These are phyloP conservation scores for Lacanobia oleracea DNA, from an alignment of 2,888 invertebrate species.

Conservation along the genomic window DNA sequence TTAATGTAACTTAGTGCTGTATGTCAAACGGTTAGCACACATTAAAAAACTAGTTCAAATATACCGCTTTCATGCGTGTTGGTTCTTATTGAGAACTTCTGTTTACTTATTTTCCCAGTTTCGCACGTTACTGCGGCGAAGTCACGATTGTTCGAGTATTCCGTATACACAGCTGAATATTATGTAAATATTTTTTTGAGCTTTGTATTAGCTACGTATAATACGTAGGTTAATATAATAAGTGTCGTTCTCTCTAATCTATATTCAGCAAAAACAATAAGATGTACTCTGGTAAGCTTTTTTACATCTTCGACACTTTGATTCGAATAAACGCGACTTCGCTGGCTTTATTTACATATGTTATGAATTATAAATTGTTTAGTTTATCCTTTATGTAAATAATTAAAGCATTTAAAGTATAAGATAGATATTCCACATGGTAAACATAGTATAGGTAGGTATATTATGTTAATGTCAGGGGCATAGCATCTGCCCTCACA, in stretches of 20 bases:
- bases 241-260: conserved; percentile 31
- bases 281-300: conserved; percentile 5
- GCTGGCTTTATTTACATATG: conserved; percentile 38
- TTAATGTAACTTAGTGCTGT: background rate
- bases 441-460: conserved; percentile 67
- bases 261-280: conserved; percentile 7
- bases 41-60: conserved; percentile 4
- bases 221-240: background rate
- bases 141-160: conserved; percentile 34
- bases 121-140: conserved; percentile 27
- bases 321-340: conserved; percentile 44
- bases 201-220: background rate
- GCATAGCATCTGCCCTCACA: conserved; percentile 46
- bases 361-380: conserved; percentile 66
- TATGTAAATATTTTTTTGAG: conserved; percentile 57
- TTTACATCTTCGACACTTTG: background rate
- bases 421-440: conserved; percentile 70
- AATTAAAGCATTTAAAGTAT: conserved; percentile 72
- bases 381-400: conserved; percentile 68
- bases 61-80: conserved; percentile 7
- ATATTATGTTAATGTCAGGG: conserved; percentile 53
- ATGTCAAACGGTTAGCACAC: conserved; percentile 16
- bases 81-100: conserved; percentile 1
- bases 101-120: conserved; percentile 23
- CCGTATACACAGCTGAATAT: conserved; percentile 21